Evolutionary conservation across 2,888 invertebrate genomes (phyloP).

Genomic region (Drosophila rellima): DNA sequence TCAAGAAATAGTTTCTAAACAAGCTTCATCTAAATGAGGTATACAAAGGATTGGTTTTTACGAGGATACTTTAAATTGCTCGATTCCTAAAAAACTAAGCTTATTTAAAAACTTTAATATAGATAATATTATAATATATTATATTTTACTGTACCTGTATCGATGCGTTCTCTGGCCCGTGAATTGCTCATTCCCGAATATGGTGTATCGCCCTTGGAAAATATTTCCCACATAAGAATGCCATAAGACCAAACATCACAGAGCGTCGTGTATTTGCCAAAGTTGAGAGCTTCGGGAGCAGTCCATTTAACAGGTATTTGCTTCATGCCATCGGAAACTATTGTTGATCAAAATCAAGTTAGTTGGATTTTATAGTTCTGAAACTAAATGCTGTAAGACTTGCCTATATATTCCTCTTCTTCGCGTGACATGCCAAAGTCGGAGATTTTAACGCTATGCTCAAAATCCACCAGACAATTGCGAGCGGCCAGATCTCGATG

Average conservation of each 20-base stretch:
- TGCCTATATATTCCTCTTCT: slow-evolving; percentile 95
- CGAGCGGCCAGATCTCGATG: slow-evolving; percentile 98
- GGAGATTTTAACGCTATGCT: slow-evolving; percentile 97
- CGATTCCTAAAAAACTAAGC: too few relatives aligned
- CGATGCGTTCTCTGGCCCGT: slow-evolving; percentile 96
- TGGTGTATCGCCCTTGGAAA: slow-evolving; percentile 96
- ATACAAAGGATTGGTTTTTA: too few relatives aligned
- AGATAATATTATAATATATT: too few relatives aligned
- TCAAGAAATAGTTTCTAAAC: too few relatives aligned
- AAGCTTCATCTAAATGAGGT: too few relatives aligned
- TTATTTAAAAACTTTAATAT: too few relatives aligned
- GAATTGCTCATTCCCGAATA: slow-evolving; percentile 98
- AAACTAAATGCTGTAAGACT: neutral
- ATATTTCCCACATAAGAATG: slow-evolving; percentile 98
- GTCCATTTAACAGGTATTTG: slow-evolving; percentile 99
- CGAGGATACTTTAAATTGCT: too few relatives aligned
- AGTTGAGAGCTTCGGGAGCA: slow-evolving; percentile 97
- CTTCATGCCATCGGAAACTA: slow-evolving; percentile 98
- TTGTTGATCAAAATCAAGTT: neutral
- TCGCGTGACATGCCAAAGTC: slow-evolving; percentile 99
- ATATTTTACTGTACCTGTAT: slow-evolving; percentile 89
- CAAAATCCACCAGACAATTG: slow-evolving; percentile 92
- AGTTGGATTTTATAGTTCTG: neutral
- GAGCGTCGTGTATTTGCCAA: slow-evolving; percentile 97
- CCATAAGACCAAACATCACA: slow-evolving; percentile 99